Evolutionary conservation across 2,113 vertebrate species (phyloP).

Genomic region (Crypturellus undulatus): DNA sequence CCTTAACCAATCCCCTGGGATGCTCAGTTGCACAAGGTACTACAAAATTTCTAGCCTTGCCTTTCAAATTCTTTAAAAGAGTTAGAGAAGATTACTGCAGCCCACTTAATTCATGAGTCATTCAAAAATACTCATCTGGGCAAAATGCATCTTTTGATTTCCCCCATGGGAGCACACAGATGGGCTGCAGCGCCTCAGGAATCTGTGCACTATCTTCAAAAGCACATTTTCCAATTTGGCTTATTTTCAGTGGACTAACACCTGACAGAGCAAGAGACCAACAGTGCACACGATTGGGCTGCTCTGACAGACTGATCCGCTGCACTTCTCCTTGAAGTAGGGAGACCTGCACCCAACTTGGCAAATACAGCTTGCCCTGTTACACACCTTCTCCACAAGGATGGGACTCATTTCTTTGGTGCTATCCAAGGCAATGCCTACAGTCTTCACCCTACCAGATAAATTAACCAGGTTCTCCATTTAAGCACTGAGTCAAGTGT

Average conservation of each 20-base stretch:
- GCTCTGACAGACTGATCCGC: not conserved
- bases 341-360: not conserved
- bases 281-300: not conserved
- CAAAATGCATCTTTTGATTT: conserved; percentile 6
- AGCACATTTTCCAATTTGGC: not conserved
- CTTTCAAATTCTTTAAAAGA: conserved; percentile 48
- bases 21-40: not conserved
- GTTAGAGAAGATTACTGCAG: conserved; percentile 11
- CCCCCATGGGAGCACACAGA: not conserved
- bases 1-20: conserved; percentile 32
- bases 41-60: not conserved
- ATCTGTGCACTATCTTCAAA: not conserved
- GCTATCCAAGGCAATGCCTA: not conserved
- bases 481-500: not conserved
- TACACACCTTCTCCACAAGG: not conserved
- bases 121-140: conserved; percentile 20
- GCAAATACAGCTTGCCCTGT: not conserved
- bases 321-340: not conserved
- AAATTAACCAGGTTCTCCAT: not conserved
- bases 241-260: not conserved
- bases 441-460: not conserved
- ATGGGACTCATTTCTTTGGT: not conserved
- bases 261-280: not conserved
- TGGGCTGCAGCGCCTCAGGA: not conserved
- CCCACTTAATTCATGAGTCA: not conserved